Evolutionary conservation across 1,140 invertebrate genomes (phyloP), one percentile per base, ranked within the genome.

Genomic region (Euborellia annulipes): DNA sequence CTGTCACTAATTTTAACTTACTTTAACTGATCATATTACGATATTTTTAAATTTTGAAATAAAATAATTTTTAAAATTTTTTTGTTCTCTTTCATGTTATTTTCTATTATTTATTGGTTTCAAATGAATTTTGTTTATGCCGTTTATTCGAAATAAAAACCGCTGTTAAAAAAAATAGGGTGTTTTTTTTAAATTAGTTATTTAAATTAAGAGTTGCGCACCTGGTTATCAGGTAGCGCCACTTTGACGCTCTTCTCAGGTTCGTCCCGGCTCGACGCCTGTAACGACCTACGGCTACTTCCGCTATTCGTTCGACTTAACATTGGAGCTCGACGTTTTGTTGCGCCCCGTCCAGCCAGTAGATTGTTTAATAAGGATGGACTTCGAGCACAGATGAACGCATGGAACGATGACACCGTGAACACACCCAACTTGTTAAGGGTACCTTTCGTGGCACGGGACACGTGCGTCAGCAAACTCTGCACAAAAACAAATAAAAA

Each of bases 381-480:
- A 60, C 86, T 90, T 42, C 93, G 75, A 20, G 92, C 90, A 61
- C 91, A 95, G 47, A 96, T 93, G 64, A 94, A 92, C 50, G 92
- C 92, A 62, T 98, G 92, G 70, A 97, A 94, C 39, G 90, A 94
- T 34, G 90, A 95, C 36, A 96, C 92, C 16, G 91, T 96, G 71
- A 97, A 96, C 41, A 96, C 90, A 38, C 92, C 92, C 53, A 96
- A 69, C 58, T 90, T 87, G 66, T 94, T 94, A 52, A 98, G 68
- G 20, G 85, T 93, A 53, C 80, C 82, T 69, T 97, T 98, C 42
- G 91, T 95, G 51, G 85, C 79, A 54, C 90, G 82, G 17, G 91
- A 95, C 38, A 95, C 90, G 69, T 92, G 88, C 27, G 90, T 91
- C 51, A 98, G 71, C 54, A 96, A 69, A 54, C 88, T 93, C 91